Percentiles rank a stretch among this genome's conserved stretches.
phyloP scores from a whole-genome alignment of 2,888 invertebrate species.

The Steinernema carpocapsae region DNA sequence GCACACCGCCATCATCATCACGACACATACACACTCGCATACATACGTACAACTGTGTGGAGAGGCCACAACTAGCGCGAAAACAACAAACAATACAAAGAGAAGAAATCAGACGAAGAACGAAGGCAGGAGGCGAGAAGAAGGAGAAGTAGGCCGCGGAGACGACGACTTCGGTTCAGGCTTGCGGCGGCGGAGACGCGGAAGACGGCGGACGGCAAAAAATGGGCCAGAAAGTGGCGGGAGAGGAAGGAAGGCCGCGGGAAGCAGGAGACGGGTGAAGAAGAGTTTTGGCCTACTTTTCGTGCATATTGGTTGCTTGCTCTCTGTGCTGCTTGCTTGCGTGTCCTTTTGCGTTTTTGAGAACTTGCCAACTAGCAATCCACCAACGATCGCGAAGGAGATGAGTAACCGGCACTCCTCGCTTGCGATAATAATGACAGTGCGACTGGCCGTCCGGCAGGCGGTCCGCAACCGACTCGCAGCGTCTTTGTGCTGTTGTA shows the following conservation, averaged over 20 bases:
- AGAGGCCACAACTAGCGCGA: slow-evolving; percentile 12
- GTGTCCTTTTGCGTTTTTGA: too few relatives aligned
- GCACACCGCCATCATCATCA: background rate
- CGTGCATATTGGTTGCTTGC: slow-evolving; percentile 23
- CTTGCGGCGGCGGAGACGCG: too few relatives aligned
- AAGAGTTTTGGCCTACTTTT: slow-evolving; percentile 8
- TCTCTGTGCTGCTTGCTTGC: background rate
- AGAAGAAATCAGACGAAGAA: background rate
- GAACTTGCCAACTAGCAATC: too few relatives aligned
- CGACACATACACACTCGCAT: slow-evolving; percentile 10
- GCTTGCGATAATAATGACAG: slow-evolving; percentile 28
- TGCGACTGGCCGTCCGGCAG: background rate
- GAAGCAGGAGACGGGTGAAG: background rate
- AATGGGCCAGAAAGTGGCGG: too few relatives aligned
- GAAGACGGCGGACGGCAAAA: too few relatives aligned
- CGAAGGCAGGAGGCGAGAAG: background rate
- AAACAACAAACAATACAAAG: slow-evolving; percentile 33
- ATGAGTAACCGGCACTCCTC: slow-evolving; percentile 16
- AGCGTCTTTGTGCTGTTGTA: background rate
- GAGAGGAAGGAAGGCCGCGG: too few relatives aligned
- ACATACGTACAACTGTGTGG: slow-evolving; percentile 1
- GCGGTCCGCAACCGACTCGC: background rate
- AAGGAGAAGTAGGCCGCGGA: too few relatives aligned
- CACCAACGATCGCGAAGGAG: too few relatives aligned
- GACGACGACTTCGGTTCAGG: too few relatives aligned